These are phyloP conservation scores for Agriotes lineatus DNA, from an alignment of 2,888 invertebrate genomes.

Conservation along the genomic window DNA sequence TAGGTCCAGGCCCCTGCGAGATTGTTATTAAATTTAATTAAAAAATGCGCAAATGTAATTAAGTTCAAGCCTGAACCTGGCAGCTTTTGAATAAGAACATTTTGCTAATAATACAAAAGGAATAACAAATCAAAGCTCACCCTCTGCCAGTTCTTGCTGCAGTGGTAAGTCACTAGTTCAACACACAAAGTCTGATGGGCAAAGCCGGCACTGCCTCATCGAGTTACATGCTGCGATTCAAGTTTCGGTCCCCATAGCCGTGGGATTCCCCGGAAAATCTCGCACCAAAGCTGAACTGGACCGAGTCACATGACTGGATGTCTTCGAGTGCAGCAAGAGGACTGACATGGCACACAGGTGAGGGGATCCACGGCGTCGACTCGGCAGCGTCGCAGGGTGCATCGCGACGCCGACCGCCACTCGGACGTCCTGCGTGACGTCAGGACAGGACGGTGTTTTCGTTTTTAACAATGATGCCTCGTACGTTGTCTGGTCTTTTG, in stretches of 20 bases:
- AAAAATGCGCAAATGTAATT: no score
- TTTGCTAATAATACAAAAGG: not conserved
- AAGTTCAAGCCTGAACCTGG: no score
- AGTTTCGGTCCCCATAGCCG: not conserved
- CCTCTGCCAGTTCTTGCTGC: not conserved
- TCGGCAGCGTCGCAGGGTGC: conserved; percentile 36
- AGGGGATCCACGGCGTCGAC: conserved; percentile 39
- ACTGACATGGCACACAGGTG: conserved; percentile 37
- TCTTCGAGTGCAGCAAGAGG: conserved; percentile 22
- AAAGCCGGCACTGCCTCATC: not conserved
- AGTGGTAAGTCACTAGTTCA: not conserved
- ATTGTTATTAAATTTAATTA: conserved; percentile 12
- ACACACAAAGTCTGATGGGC: not conserved
- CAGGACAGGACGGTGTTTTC: conserved; percentile 13
- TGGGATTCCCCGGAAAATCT: no score
- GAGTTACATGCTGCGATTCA: not conserved
- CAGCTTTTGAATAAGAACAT: no score
- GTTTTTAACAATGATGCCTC: conserved; percentile 9
- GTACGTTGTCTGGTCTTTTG: not conserved
- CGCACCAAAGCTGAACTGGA: conserved; percentile 9
- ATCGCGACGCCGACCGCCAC: conserved; percentile 36
- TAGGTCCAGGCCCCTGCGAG: not conserved
- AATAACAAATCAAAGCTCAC: not conserved
- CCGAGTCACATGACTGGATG: conserved; percentile 19
- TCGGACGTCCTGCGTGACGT: conserved; percentile 33